Evolutionary conservation across 2,797 vertebrate genomes (phyloP), one percentile per base, ranked within the genome.

Genomic region (Varecia variegata): DNA sequence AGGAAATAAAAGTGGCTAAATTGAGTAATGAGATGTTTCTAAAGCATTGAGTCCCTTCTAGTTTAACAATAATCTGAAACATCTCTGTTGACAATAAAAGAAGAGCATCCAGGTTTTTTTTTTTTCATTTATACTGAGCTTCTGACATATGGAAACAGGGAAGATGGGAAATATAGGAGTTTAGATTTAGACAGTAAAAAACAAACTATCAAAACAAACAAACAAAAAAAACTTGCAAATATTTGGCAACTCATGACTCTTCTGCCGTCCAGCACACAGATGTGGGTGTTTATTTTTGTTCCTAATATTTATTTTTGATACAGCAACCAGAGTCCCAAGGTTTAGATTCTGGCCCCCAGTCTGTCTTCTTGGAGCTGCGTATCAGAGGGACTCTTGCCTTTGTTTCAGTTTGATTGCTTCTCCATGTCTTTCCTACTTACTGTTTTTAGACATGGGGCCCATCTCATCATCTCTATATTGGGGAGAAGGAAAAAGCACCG

Each of bases 251-350:
- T 89, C 81, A 32, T 23, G 85, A 32, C 65, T 70, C 60, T 81
- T 83, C 67, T 43, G 60, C 58, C 85, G 32, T 95, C 88, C 56
- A 67, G 83, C 67, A 43, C 54, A 50, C 65, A 95, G 74, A 94
- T 56, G 23, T 79, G 58, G 32, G 20, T 93, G 81, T 96, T 97
- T 97, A 83, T 97, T 97, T 97, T 96, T 94, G 90, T 92, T 93
- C 40, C 80, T 94, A 43, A 38, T 84, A 83, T 97, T 97, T 97
- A 94, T 96, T 97, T 93, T 90, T 94, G 77, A 58, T 88, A 50
- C 80, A 82, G 88, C 74, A 76, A 80, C 88, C 11, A 1, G 74
- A 94, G 85, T 88, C 90, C 77, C 73, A 35, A 81, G 82, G 85
- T 68, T 94, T 88, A 81, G 50, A 62, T 71, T 93, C 93, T 89